phyloP scores from a whole-genome alignment of 1,140 invertebrate species.

The Drosophila nikananu region DNA sequence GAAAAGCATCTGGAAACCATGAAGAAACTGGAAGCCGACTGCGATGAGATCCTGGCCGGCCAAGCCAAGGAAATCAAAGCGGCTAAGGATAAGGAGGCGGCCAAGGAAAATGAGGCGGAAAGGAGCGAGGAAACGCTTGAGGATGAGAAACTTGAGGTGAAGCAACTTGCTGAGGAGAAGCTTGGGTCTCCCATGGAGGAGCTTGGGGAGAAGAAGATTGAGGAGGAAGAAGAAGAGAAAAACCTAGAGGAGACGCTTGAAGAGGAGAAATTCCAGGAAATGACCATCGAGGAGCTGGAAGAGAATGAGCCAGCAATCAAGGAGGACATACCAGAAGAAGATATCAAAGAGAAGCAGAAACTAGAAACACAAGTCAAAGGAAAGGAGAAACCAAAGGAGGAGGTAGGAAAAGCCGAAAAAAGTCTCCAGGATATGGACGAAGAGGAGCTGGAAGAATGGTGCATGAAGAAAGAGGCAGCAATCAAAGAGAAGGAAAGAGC shows the following conservation, averaged over 20 bases:
- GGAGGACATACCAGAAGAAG: neutral
- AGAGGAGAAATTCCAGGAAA: too few species aligned
- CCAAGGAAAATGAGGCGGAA: neutral
- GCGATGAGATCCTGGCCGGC: slow-evolving; percentile 17
- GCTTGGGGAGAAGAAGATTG: neutral
- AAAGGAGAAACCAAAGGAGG: neutral
- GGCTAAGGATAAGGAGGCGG: neutral
- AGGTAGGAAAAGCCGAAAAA: neutral
- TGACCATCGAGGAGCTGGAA: too few species aligned
- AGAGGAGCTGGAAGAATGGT: slow-evolving; percentile 17
- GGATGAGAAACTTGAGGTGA: neutral
- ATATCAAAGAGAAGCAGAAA: neutral
- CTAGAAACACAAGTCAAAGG: neutral
- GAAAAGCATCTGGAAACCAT: slow-evolving; percentile 23
- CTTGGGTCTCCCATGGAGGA: too few species aligned
- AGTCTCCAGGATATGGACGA: slow-evolving; percentile 9
- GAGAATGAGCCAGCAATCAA: too few species aligned
- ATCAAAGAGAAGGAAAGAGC: neutral
- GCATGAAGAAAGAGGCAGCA: slow-evolving; percentile 3
- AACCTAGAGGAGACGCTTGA: too few species aligned
- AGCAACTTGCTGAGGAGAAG: neutral
- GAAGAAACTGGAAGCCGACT: slow-evolving; percentile 41
- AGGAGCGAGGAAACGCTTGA: neutral
- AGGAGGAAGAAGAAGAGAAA: too few species aligned
- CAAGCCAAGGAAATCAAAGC: slow-evolving; percentile 26